phyloP scores from a whole-genome alignment of 53 echinoderm and acorn worm species.

The Pentamera pediparva region DNA sequence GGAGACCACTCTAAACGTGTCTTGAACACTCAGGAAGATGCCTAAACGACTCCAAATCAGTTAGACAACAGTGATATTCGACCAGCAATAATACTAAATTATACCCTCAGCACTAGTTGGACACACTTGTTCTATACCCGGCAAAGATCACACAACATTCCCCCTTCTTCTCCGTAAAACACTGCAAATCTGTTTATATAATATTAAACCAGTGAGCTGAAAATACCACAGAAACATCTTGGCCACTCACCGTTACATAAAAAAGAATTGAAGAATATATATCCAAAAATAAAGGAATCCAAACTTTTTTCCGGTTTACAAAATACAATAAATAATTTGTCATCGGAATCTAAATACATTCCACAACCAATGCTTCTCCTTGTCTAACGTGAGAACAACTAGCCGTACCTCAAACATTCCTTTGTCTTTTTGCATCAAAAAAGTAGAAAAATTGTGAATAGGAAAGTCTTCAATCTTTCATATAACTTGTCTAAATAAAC shows the following conservation, averaged over 20 bases:
- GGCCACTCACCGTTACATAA: conserved; percentile 37
- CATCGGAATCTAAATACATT: conserved; percentile 32
- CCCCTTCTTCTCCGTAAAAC: no score
- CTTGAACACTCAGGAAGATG: no score
- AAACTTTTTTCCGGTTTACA: conserved; percentile 39
- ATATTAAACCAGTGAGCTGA: conserved; percentile 30
- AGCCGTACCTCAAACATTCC: conserved; percentile 23
- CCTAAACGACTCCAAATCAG: no score
- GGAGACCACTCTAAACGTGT: no score
- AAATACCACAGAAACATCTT: conserved; percentile 27
- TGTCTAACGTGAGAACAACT: conserved; percentile 23
- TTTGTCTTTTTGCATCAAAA: conserved; percentile 36
- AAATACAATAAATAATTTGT: conserved; percentile 44
- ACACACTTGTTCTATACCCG: no score
- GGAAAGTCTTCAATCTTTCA: conserved; percentile 35
- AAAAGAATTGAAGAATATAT: conserved; percentile 44
- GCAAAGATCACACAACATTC: no score
- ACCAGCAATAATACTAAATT: no score
- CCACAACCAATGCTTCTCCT: conserved; percentile 38
- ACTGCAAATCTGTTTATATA: conserved; percentile 25
- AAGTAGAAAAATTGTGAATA: conserved; percentile 46
- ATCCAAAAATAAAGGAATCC: conserved; percentile 42
- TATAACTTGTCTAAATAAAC: conserved; percentile 46
- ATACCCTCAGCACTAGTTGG: no score
- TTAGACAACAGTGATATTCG: no score